These are phyloP conservation scores for Harpagus bidentatus DNA, from an alignment of 2,113 vertebrate species.

Conservation along the genomic window DNA sequence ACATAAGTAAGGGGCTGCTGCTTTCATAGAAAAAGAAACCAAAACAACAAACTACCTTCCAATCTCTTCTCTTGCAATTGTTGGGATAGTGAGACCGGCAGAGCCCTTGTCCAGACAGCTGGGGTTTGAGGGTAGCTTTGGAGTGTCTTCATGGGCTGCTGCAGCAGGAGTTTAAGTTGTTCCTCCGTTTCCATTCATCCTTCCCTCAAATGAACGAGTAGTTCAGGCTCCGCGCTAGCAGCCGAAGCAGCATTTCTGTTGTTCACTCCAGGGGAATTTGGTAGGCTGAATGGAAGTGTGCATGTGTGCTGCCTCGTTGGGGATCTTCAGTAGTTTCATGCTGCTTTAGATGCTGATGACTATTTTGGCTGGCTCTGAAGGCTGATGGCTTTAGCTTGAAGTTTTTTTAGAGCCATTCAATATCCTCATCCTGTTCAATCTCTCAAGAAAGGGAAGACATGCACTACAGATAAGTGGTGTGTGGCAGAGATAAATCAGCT, in stretches of 20 bases:
- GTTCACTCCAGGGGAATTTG: background rate
- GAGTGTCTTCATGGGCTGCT: background rate
- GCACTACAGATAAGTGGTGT: background rate
- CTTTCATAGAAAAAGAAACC: background rate
- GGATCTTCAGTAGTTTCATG: background rate
- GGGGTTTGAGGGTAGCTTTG: background rate
- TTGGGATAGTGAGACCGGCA: background rate
- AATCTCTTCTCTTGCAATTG: background rate
- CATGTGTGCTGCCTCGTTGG: background rate
- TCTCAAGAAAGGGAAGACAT: background rate
- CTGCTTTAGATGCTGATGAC: background rate
- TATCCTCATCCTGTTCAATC: background rate
- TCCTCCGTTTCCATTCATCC: background rate
- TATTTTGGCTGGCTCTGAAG: background rate
- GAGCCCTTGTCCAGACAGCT: background rate
- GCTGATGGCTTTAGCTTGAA: background rate
- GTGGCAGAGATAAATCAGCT: background rate
- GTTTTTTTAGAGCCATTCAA: background rate
- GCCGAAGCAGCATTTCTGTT: background rate
- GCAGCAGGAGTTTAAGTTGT: background rate
- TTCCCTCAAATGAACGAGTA: background rate
- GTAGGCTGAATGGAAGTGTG: background rate
- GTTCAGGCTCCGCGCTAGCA: background rate
- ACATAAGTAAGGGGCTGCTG: background rate
- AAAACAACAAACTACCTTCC: background rate